Evolutionary conservation across 2,888 invertebrate species (phyloP).

Genomic region (Amorpha juglandis): DNA sequence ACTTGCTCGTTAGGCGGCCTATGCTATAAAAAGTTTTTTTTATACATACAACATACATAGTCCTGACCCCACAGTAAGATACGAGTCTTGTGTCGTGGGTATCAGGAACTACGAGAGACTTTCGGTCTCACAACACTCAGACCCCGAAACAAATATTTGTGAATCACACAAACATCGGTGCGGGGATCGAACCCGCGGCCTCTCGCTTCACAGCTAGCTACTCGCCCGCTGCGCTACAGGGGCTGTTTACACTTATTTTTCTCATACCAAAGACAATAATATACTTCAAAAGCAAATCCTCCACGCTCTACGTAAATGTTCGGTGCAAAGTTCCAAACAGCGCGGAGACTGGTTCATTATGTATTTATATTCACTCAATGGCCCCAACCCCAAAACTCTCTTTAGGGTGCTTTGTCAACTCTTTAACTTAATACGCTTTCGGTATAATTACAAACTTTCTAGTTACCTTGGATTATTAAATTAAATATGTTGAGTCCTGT

Average conservation of each 20-base stretch:
- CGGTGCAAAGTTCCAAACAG: conserved; percentile 21
- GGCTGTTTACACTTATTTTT: not conserved
- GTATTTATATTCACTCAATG: conserved; percentile 76
- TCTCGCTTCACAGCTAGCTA: too few relatives aligned
- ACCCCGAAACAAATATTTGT: too few relatives aligned
- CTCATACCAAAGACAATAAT: not conserved
- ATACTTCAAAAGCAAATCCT: conserved; percentile 11
- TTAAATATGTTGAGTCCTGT: conserved; percentile 15
- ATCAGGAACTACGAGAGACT: too few relatives aligned
- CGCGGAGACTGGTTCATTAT: conserved; percentile 57
- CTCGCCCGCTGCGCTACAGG: too few relatives aligned
- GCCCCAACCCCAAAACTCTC: conserved; percentile 31
- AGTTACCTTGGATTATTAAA: conserved; percentile 26
- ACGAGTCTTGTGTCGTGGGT: too few relatives aligned
- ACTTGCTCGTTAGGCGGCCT: too few relatives aligned
- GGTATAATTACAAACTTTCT: conserved; percentile 28
- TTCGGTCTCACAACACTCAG: too few relatives aligned
- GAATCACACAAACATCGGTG: too few relatives aligned
- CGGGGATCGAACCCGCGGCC: too few relatives aligned
- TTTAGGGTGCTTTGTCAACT: conserved; percentile 53
- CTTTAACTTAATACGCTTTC: conserved; percentile 46
- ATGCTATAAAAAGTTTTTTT: too few relatives aligned
- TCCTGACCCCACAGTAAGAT: too few relatives aligned
- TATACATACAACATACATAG: too few relatives aligned
- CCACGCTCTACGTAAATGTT: conserved; percentile 3